Evolutionary conservation across 2,113 vertebrate genomes (phyloP).

Genomic region (Tetrax tetrax): DNA sequence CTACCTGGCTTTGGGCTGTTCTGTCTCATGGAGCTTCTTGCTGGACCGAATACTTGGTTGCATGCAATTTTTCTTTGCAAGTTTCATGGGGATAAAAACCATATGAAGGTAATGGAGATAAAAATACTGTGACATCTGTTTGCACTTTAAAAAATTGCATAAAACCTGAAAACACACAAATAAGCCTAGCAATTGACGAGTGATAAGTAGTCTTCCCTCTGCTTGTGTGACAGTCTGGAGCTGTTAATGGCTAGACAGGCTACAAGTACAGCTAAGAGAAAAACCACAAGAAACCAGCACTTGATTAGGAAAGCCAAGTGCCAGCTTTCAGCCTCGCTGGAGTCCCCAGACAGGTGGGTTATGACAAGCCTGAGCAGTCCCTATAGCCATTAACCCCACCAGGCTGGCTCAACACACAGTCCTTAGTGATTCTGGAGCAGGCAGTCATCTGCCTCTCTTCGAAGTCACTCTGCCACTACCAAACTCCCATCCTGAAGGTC

Average conservation of each 20-base stretch:
- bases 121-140: constrained; percentile 36
- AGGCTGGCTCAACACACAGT: neutral
- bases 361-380: neutral
- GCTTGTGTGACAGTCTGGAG: neutral
- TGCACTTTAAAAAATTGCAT: constrained; percentile 26
- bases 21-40: neutral
- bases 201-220: neutral
- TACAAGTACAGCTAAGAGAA: neutral
- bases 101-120: neutral
- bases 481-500: neutral
- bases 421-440: neutral
- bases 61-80: neutral
- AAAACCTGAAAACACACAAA: constrained; percentile 7
- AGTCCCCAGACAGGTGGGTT: neutral
- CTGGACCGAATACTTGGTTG: neutral
- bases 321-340: neutral
- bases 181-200: neutral
- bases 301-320: neutral
- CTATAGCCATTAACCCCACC: neutral
- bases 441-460: neutral
- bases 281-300: neutral
- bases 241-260: neutral
- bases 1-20: neutral
- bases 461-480: neutral
- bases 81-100: neutral